phyloP scores from a whole-genome alignment of 2,113 vertebrate species.

The Pan paniscus region DNA sequence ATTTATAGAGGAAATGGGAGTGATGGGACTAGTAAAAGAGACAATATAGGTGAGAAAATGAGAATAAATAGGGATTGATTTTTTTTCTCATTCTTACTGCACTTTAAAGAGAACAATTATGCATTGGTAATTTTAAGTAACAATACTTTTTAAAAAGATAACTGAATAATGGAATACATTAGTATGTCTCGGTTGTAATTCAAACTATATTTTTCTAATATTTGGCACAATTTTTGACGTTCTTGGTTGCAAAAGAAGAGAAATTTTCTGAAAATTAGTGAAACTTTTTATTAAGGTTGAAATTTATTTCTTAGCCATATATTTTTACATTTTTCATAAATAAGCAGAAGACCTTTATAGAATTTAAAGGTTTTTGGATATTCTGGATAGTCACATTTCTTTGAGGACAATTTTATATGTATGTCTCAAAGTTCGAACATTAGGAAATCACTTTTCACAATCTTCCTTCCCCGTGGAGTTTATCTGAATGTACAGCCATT shows the following conservation, averaged over 20 bases:
- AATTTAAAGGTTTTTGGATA: not conserved
- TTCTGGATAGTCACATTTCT: not conserved
- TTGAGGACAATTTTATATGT: not conserved
- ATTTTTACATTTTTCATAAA: not conserved
- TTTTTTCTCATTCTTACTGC: not conserved
- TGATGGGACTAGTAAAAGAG: not conserved
- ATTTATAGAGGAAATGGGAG: not conserved
- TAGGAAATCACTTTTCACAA: not conserved
- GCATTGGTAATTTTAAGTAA: not conserved
- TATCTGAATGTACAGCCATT: not conserved
- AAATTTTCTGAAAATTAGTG: not conserved
- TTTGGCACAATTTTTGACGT: not conserved
- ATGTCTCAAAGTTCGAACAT: not conserved
- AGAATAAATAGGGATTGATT: not conserved
- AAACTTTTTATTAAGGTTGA: not conserved
- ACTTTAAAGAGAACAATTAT: not conserved
- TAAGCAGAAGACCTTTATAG: not conserved
- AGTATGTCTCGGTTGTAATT: not conserved
- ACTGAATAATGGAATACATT: not conserved
- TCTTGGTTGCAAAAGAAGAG: not conserved
- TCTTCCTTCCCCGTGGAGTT: not conserved
- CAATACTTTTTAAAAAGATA: not conserved
- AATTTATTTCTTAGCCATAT: not conserved
- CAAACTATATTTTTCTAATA: not conserved
- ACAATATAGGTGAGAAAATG: not conserved